A percentile compares a stretch with the other conserved stretches of the same genome.
These are phyloP conservation scores for Triplophysa rosa DNA, from an alignment of 2,113 vertebrate species.

Conservation along the genomic window DNA sequence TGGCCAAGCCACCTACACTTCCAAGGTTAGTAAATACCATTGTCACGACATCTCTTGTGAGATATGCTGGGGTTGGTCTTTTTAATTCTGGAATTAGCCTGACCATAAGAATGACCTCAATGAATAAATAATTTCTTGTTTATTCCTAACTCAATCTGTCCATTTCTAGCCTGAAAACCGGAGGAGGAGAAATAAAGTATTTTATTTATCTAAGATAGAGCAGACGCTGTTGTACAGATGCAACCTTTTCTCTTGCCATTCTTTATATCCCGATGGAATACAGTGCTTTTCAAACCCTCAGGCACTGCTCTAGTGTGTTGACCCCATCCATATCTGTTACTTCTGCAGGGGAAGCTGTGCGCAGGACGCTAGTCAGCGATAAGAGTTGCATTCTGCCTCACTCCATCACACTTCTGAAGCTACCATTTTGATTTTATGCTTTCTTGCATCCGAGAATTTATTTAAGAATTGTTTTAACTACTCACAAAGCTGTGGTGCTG, in stretches of 20 bases:
- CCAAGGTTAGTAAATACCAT: constrained; percentile 13
- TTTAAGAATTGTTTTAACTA: constrained; percentile 61
- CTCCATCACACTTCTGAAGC: constrained; percentile 53
- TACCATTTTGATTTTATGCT: constrained; percentile 56
- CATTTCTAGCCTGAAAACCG: not conserved
- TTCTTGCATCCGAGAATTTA: constrained; percentile 50
- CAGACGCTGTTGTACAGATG: constrained; percentile 42
- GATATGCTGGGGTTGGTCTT: not conserved
- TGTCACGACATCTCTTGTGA: constrained; percentile 2
- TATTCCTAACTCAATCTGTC: not conserved
- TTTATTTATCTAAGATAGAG: constrained; percentile 31
- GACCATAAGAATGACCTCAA: not conserved
- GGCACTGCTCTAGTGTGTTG: constrained; percentile 54
- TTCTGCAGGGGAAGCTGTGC: constrained; percentile 43
- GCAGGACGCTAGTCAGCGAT: constrained; percentile 44
- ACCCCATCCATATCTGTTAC: constrained; percentile 53
- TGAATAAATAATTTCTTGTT: not conserved
- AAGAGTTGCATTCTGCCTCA: constrained; percentile 48
- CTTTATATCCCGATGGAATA: constrained; percentile 39
- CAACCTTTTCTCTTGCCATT: constrained; percentile 41
- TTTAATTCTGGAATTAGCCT: not conserved
- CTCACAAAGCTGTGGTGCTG: constrained; percentile 44
- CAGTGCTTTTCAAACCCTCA: constrained; percentile 55
- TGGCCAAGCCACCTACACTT: constrained; percentile 2
- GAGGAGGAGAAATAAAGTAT: constrained; percentile 1